Base-by-base conservation (phyloP, 2,888 invertebrate genomes). In the Polia nebulosa region DNA sequence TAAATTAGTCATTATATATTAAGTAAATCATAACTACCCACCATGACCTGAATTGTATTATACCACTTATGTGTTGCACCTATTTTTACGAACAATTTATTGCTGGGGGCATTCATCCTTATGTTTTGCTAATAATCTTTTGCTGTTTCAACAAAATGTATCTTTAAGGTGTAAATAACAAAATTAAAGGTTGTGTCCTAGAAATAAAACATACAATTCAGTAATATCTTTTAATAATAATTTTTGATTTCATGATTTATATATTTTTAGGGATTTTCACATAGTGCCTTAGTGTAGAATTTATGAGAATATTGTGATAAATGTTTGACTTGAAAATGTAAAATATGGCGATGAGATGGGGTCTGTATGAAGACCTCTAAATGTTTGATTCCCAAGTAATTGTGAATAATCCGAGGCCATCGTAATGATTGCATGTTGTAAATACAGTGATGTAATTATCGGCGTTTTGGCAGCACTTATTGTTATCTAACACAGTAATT, bases 401-500 rank as follows among this genome's bases (percentile, higher is more conserved):
- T 51, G 45, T 72, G 75, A 71, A 60, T 66, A 71, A 63, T 61
- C 72, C 17, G 22, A 65, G 67, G 67, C 71, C 71, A 75, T 79
- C 58, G 47, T 74, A 69, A 52, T 61, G 53, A 68, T 72, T 76
- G 82, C 80, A 78, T 84, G 77, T 85, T 85, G 85, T 84, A 82
- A 58, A 84, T 82, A 85, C 64, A 76, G 72, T 75, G 64, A 69
- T 82, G 74, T 81, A 80, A 77, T 72, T 80, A 72, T 77, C 57
- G 67, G 79, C 59, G 69, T 77, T 76, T 80, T 66, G 78, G 83
- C 85, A 85, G 85, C 85, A 85, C 78, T 73, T 75, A 73, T 78
- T 79, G 72, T 82, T 80, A 78, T 78, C 59, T 72, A 76, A 82
- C 76, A 78, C 78, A 81, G 77, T 81, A 77, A 76, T 80, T 80